These are phyloP conservation scores for Oryzias woworae DNA, from an alignment of 2,113 vertebrate species.

Conservation along the genomic window DNA sequence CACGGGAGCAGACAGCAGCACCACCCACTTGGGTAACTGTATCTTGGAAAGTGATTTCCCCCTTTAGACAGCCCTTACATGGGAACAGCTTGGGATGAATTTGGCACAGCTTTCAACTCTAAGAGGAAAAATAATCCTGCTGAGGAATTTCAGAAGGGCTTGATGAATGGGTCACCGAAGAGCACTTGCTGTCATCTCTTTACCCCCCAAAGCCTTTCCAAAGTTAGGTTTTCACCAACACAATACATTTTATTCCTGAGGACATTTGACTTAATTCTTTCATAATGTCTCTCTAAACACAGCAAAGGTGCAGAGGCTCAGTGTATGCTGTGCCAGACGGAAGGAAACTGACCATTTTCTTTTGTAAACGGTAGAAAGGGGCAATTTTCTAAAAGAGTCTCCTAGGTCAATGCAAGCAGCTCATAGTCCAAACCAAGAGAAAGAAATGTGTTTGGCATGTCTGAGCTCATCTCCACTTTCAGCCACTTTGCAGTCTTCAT, in stretches of 20 bases:
- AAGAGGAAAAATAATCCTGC: slow-evolving; percentile 51
- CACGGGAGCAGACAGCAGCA: slow-evolving; percentile 7
- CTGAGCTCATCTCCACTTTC: slow-evolving; percentile 77
- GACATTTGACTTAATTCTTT: background rate
- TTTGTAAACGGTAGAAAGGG: slow-evolving; percentile 3
- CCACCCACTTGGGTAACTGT: slow-evolving; percentile 46
- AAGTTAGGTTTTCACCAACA: slow-evolving; percentile 1
- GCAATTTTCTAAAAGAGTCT: slow-evolving; percentile 55
- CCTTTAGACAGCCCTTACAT: slow-evolving; percentile 73
- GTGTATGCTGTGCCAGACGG: background rate
- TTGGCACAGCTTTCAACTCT: slow-evolving; percentile 60
- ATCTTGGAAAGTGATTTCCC: slow-evolving; percentile 60
- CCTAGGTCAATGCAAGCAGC: slow-evolving; percentile 40
- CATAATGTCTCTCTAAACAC: background rate
- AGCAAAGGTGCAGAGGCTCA: background rate
- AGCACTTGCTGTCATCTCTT: slow-evolving; percentile 37
- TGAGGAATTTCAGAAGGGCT: slow-evolving; percentile 42
- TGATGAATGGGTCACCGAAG: slow-evolving; percentile 38
- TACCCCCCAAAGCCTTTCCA: slow-evolving; percentile 38
- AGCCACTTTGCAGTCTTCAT: slow-evolving; percentile 76
- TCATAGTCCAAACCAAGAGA: slow-evolving; percentile 56
- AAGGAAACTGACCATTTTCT: background rate
- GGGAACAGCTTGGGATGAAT: slow-evolving; percentile 62
- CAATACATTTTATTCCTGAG: background rate
- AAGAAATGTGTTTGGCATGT: slow-evolving; percentile 75